Evolutionary conservation across 2,797 vertebrate genomes (phyloP).

Genomic region (Geotrypetes seraphini): DNA sequence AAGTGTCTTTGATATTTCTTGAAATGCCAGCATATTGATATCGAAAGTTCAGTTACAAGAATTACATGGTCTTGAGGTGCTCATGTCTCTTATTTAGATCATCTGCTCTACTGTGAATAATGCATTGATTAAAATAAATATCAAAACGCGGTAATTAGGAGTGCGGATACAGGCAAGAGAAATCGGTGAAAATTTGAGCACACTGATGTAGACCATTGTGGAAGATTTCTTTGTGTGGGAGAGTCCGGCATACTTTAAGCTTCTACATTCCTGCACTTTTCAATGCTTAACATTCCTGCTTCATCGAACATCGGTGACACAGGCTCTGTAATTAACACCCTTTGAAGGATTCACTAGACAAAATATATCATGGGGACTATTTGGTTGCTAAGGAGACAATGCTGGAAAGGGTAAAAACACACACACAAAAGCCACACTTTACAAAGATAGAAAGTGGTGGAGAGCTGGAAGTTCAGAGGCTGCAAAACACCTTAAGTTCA

Average conservation of each 20-base stretch:
- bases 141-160: no score
- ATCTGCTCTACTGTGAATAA: no score
- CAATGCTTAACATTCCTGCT: neutral
- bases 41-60: constrained; percentile 7
- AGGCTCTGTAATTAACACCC: neutral
- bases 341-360: neutral
- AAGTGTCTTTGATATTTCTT: no score
- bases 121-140: no score
- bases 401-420: rapidly evolving
- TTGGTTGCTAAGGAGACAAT: neutral
- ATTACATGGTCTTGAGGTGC: constrained; percentile 3
- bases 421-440: no score
- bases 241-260: no score
- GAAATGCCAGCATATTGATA: neutral
- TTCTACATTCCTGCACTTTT: no score
- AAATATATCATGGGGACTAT: neutral
- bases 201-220: no score
- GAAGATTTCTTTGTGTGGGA: no score
- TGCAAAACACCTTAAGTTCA: constrained; percentile 16
- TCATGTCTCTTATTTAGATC: neutral
- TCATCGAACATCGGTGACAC: constrained; percentile 4
- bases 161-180: no score
- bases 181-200: no score
- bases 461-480: constrained; percentile 18
- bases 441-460: constrained; percentile 19